Evolutionary conservation across 2,113 vertebrate genomes (phyloP).

Genomic region (Panthera leo): DNA sequence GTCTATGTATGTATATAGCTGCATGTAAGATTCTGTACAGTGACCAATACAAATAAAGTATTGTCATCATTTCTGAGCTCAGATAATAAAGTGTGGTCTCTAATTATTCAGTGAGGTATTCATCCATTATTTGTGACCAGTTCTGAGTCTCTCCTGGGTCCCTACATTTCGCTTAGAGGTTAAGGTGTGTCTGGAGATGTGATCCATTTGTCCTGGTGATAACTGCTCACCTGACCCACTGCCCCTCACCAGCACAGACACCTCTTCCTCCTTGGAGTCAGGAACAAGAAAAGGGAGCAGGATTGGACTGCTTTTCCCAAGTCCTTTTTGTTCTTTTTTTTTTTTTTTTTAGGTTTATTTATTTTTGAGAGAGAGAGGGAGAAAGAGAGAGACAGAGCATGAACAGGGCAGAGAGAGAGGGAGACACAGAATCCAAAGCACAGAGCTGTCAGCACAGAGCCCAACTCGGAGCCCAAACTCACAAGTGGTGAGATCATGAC

Average conservation of each 20-base stretch:
- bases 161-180: background rate
- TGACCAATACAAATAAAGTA: background rate
- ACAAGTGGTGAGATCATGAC: too few relatives aligned
- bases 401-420: too few relatives aligned
- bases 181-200: background rate
- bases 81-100: background rate
- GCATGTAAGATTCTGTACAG: background rate
- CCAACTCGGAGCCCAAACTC: too few relatives aligned
- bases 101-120: background rate
- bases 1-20: background rate
- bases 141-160: background rate
- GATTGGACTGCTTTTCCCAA: background rate
- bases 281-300: background rate
- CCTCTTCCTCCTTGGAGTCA: background rate
- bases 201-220: background rate
- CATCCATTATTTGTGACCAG: background rate
- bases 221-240: background rate
- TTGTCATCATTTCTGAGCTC: background rate
- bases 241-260: background rate
- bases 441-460: too few relatives aligned
- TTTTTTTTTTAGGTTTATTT: too few relatives aligned
- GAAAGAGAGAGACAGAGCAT: too few relatives aligned
- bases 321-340: background rate
- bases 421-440: too few relatives aligned
- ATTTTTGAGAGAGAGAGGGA: too few relatives aligned